Percentiles rank a stretch among this genome's conserved stretches.
Evolutionary conservation across 1,140 invertebrate genomes (phyloP).

Genomic region (Chironomus striatipennis): DNA sequence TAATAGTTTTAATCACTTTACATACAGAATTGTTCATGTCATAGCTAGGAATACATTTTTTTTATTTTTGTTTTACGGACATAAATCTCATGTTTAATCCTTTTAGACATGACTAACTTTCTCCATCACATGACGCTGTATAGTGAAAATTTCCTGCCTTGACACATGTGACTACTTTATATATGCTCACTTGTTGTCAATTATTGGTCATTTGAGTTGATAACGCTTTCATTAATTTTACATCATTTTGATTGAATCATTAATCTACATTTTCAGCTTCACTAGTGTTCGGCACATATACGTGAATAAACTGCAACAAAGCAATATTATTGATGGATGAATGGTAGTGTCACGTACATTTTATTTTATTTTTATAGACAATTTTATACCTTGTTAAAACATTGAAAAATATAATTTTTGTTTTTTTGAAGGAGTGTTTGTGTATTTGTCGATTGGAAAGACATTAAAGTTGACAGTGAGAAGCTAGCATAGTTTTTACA

Average conservation of each 20-base stretch:
- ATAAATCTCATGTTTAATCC: slow-evolving; percentile 9
- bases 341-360: too few relatives aligned
- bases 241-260: not conserved
- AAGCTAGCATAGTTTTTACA: slow-evolving; percentile 7
- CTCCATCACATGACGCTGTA: not conserved
- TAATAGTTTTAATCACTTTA: not conserved
- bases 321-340: too few relatives aligned
- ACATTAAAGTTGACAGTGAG: not conserved
- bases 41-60: not conserved
- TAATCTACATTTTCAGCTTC: not conserved
- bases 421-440: not conserved
- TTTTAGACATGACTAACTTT: not conserved
- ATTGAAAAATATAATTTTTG: too few relatives aligned
- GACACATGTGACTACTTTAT: not conserved
- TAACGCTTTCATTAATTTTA: not conserved
- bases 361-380: too few relatives aligned
- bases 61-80: not conserved
- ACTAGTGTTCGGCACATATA: too few relatives aligned
- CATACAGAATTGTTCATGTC: too few relatives aligned
- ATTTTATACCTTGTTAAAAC: too few relatives aligned
- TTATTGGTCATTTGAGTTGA: not conserved
- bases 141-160: not conserved
- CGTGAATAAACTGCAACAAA: too few relatives aligned
- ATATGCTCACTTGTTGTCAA: not conserved
- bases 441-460: not conserved